Evolutionary conservation across 2,888 invertebrate species (phyloP), one percentile per base, ranked within the genome.

Genomic region (Cantharis nigra): DNA sequence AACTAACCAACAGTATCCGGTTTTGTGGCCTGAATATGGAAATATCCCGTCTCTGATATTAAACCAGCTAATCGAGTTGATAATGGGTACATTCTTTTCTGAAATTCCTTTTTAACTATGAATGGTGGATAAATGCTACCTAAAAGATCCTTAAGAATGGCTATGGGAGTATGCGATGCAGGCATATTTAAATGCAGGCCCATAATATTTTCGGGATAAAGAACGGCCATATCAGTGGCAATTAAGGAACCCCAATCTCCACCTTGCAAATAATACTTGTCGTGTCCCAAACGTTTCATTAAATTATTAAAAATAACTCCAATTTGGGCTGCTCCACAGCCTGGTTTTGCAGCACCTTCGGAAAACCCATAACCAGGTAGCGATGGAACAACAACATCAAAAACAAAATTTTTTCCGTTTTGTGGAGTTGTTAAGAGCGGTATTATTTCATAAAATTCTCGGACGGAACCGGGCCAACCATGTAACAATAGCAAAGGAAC

Each of bases 391-490:
- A 93, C 89, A 73, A 93, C 88, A 85, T 94, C 93, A 82, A 94
- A 93, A 0, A 92, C 92, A 80, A 92, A 92, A 80, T 92, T 88
- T 62, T 89, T 87, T 0, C 89, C 90, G 0, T 87, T 83, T 64
- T 89, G 88, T 0, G 89, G 89, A 0, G 90, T 92, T 0, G 85
- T 87, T 11, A 96, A 88, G 64, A 91, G 84, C 0, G 95, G 94
- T 69, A 95, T 92, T 0, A 95, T 87, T 71, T 93, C 92, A 83
- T 94, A 93, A 87, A 96, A 97, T 88, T 97, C 97, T 16, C 93
- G 89, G 1, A 96, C 90, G 0, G 95, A 95, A 0, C 96, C 96
- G 0, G 97, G 97, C 97, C 97, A 97, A 33, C 97, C 97, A 85
- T 97, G 97, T n/a, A 95, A 87, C 67, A 97, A 82, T 2, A 95